Evolutionary conservation across 2,888 invertebrate species (phyloP).

Genomic region (Metopia argyrocephala): DNA sequence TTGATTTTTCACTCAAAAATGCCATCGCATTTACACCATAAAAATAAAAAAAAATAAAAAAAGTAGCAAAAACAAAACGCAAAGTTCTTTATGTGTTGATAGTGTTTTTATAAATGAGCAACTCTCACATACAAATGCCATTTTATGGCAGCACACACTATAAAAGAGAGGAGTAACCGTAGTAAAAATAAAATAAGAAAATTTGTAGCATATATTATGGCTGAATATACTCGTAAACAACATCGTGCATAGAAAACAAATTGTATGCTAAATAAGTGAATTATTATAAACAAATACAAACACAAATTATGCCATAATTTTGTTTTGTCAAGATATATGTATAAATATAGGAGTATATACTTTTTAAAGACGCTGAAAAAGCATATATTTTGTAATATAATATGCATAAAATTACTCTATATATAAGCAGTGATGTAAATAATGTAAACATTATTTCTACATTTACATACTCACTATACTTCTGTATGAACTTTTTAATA

Average conservation of each 20-base stretch:
- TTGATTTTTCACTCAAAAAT: conserved; percentile 48
- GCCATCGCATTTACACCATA: conserved; percentile 57
- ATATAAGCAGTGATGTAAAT: background rate
- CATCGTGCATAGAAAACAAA: conserved; percentile 58
- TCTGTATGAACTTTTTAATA: too few species aligned
- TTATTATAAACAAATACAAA: conserved; percentile 48
- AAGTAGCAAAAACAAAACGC: background rate
- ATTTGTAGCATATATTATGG: conserved; percentile 39
- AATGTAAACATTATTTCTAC: background rate
- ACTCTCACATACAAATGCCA: background rate
- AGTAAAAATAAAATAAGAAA: conserved; percentile 14
- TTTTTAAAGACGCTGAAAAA: background rate
- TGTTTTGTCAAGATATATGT: background rate
- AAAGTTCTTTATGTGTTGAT: background rate
- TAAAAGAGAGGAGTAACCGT: background rate
- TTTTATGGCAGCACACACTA: too few species aligned
- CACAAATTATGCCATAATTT: background rate
- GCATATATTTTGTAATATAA: conserved; percentile 21
- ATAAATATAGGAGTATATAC: too few species aligned
- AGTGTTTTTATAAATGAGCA: conserved; percentile 1
- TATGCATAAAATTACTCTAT: conserved; percentile 28
- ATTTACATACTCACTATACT: background rate
- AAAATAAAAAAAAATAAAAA: conserved; percentile 32
- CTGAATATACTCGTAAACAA: conserved; percentile 41
- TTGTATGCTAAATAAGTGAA: conserved; percentile 60